Conservation (phyloP, 2,888 invertebrate species). For the Iphiclides podalirius region DNA sequence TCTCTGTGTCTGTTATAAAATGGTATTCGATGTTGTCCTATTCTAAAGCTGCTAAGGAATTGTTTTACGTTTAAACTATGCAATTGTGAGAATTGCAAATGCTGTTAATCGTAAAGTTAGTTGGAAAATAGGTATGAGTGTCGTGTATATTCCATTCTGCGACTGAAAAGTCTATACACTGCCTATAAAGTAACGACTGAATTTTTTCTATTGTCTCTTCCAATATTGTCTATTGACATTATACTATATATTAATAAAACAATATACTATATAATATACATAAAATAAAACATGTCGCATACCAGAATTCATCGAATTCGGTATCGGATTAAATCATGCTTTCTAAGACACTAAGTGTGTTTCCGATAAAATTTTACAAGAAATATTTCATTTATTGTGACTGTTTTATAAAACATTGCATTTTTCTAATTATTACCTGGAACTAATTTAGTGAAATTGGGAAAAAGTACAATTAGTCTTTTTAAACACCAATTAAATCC, state of each 20-base stretch:
- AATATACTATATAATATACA: slow-evolving; percentile 3
- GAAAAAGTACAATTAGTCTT: no score
- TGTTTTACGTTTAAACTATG: neutral
- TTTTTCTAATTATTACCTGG: no score
- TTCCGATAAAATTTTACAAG: no score
- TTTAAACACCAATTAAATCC: neutral
- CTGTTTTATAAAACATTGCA: slow-evolving; percentile 1
- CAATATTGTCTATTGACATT: slow-evolving; percentile 11
- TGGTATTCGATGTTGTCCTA: neutral
- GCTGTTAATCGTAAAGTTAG: neutral
- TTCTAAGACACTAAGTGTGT: neutral
- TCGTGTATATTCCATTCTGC: neutral
- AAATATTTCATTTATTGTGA: slow-evolving; percentile 14
- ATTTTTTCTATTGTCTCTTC: slow-evolving; percentile 1
- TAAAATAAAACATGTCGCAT: neutral
- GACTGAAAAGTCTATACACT: slow-evolving; percentile 16
- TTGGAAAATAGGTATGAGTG: neutral
- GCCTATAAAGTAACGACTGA: slow-evolving; percentile 11
- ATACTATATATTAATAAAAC: no score
- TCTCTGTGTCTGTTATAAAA: slow-evolving; percentile 14
- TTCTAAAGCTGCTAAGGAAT: neutral
- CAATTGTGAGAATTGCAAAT: neutral
- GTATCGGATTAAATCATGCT: neutral
- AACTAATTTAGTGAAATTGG: no score
- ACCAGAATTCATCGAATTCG: neutral